Conservation (phyloP, 2,888 invertebrate genomes). For the Psylliodes chrysocephalus region DNA sequence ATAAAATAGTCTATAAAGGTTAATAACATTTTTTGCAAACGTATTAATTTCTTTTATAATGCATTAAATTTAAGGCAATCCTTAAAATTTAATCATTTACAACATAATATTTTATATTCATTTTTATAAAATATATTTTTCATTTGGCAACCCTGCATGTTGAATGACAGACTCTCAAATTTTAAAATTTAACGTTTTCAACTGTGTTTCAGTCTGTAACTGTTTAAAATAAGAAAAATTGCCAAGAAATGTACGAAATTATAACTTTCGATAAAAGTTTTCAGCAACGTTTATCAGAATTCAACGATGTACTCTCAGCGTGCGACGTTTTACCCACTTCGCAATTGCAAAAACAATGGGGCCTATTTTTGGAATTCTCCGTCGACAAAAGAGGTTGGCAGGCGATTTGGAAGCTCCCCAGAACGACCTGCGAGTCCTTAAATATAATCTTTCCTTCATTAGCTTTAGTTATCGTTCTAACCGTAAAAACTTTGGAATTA, state of each 20-base stretch:
- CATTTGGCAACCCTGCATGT: too few relatives aligned
- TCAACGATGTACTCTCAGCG: constrained; percentile 65
- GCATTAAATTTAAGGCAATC: too few relatives aligned
- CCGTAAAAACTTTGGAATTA: constrained; percentile 68
- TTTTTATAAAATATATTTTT: too few relatives aligned
- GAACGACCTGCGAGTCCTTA: constrained; percentile 72
- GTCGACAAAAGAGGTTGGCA: constrained; percentile 77
- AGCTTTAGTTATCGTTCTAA: constrained; percentile 70
- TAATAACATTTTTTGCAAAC: too few relatives aligned
- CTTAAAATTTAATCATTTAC: too few relatives aligned
- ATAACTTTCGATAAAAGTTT: constrained; percentile 70
- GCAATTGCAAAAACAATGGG: constrained; percentile 68
- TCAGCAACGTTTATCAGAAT: constrained; percentile 68
- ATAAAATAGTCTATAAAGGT: too few relatives aligned
- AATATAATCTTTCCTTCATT: constrained; percentile 74
- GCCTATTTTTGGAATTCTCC: constrained; percentile 68
- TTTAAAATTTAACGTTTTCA: too few relatives aligned
- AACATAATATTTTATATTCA: too few relatives aligned
- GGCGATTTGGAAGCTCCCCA: constrained; percentile 76
- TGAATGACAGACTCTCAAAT: too few relatives aligned
- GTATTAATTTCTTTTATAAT: too few relatives aligned
- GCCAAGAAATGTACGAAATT: constrained; percentile 68
- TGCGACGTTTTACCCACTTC: constrained; percentile 64
- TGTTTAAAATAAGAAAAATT: too few relatives aligned
- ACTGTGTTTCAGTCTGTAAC: too few relatives aligned